Percentiles rank a stretch among this genome's conserved stretches.
Evolutionary conservation across 2,797 vertebrate genomes (phyloP).

Genomic region (Emydoidea blandingii): DNA sequence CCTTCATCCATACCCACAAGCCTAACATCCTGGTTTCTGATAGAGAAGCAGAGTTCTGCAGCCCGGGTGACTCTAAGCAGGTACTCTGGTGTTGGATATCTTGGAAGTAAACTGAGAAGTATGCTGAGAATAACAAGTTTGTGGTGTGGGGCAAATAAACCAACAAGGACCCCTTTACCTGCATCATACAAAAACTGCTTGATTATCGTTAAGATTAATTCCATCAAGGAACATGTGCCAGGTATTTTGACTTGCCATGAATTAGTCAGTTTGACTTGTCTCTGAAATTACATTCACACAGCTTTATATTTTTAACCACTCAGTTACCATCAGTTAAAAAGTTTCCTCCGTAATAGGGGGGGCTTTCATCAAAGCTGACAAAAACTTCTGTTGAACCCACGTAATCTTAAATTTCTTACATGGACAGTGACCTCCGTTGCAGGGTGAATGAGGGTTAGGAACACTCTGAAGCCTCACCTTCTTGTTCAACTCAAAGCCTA

Average conservation of each 20-base stretch:
- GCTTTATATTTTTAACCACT: neutral
- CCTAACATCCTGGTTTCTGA: neutral
- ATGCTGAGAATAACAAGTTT: neutral
- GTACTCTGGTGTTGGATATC: neutral
- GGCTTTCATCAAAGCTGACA: neutral
- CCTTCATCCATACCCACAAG: neutral
- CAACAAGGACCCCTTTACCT: neutral
- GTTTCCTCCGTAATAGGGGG: neutral
- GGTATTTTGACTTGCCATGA: too few species aligned
- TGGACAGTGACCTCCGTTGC: neutral
- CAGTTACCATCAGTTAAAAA: neutral
- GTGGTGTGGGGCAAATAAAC: neutral
- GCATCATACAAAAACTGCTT: neutral
- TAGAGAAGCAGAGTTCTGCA: neutral
- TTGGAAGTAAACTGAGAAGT: neutral
- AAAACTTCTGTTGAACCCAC: neutral
- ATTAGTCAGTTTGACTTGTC: neutral
- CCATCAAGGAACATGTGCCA: too few species aligned
- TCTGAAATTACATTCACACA: neutral
- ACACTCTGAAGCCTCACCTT: neutral
- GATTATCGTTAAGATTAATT: too few species aligned
- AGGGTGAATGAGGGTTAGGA: neutral
- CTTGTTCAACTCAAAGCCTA: neutral
- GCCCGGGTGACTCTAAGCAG: neutral
- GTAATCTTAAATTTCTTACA: neutral